These are phyloP conservation scores for Pollachius pollachius DNA, from an alignment of 2,113 vertebrate genomes.

Conservation along the genomic window DNA sequence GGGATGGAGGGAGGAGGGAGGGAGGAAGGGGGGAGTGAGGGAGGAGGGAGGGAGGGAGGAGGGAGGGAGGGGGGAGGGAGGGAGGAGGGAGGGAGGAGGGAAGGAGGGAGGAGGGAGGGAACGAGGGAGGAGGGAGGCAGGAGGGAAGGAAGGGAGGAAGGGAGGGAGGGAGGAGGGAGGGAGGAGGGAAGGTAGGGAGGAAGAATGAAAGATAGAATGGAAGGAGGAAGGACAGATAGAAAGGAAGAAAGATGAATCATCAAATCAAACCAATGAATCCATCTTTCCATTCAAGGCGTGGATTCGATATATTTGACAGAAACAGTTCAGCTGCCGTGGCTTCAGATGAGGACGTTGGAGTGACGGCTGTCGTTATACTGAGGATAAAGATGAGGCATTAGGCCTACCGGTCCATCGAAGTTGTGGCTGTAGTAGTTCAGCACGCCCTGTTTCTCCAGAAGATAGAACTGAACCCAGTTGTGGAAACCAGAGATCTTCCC, in stretches of 20 bases:
- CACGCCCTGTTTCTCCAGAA: constrained; percentile 79
- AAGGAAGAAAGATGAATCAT: background rate
- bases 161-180: background rate
- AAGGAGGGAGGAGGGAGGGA: background rate
- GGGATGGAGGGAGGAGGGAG: background rate
- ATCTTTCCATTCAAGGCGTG: no score
- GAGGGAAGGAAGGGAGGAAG: background rate
- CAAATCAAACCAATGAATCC: no score
- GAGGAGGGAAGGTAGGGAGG: background rate
- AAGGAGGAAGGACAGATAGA: no score
- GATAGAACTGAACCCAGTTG: constrained; percentile 96
- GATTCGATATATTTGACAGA: no score
- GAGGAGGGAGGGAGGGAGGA: no score
- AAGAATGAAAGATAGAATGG: background rate
- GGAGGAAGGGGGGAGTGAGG: no score
- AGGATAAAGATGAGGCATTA: background rate
- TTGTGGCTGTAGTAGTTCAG: constrained; percentile 91
- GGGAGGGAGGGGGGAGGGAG: background rate
- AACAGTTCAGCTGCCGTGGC: no score
- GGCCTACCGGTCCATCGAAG: constrained; percentile 86
- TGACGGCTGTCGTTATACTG: no score
- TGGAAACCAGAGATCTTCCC: constrained; percentile 93
- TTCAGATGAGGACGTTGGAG: no score
- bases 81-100: no score
- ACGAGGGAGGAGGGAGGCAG: accelerated